Evolutionary conservation across 2,113 vertebrate genomes (phyloP).

Genomic region (Osmerus mordax): DNA sequence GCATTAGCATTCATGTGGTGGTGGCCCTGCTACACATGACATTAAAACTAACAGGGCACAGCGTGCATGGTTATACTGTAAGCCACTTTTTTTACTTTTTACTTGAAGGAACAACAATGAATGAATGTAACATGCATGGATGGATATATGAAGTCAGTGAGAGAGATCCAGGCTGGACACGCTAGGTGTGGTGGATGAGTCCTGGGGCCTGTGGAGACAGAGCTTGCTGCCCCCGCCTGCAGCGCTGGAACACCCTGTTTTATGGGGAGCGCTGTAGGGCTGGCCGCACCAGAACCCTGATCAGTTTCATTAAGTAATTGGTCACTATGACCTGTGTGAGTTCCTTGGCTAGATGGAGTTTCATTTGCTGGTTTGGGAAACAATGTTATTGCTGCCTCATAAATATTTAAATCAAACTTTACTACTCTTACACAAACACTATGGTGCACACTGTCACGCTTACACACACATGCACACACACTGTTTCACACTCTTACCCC

Average conservation of each 20-base stretch:
- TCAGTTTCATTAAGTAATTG: constrained; percentile 74
- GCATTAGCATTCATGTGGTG: no score
- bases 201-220: no score
- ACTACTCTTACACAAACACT: constrained; percentile 46
- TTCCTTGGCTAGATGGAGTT: constrained; percentile 67
- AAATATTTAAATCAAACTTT: constrained; percentile 69
- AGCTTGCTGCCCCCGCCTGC: no score
- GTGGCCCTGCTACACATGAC: no score
- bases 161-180: no score
- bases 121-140: no score
- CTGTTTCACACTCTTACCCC: background rate
- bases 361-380: constrained; percentile 68
- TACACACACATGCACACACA: constrained; percentile 12
- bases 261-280: constrained; percentile 46
- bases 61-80: no score
- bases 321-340: constrained; percentile 61
- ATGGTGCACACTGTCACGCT: constrained; percentile 37
- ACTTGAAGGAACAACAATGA: no score
- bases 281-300: constrained; percentile 64
- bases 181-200: no score
- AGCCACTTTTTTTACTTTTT: no score
- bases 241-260: constrained; percentile 46
- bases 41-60: no score
- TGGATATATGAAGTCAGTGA: no score
- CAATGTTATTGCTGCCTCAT: constrained; percentile 65